Base-by-base conservation (phyloP, 2,113 vertebrate species). In the Prionailurus viverrinus region DNA sequence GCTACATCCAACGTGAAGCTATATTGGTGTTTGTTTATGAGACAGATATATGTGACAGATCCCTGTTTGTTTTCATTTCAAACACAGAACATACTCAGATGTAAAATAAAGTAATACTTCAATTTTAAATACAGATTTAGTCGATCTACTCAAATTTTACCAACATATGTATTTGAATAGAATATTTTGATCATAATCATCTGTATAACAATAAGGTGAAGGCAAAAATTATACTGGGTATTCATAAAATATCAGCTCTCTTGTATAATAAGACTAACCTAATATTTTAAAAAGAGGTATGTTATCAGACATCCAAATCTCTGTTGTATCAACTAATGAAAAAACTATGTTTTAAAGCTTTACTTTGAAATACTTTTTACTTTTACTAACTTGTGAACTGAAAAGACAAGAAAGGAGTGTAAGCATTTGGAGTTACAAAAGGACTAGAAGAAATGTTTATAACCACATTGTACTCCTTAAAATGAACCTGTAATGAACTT, bases 231-330 rank as follows among this genome's bases (percentile, higher is more conserved):
- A 36, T 78, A 88, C 18, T 93, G 27, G 2, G 29, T 51, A 4
- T 94, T 94, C 36, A n/a, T 84, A 76, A 95, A 86, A 89, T 69
- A 36, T 95, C 33, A 21, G 2, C 13, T 78, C 94, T 83, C n/a
- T 58, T 55, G 1, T 89, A 6, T 27, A 92, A 69, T 53, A 91
- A 84, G 76, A 79, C 66, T 86, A 81, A n/a, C 19, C 18, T 89
- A 65, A 31, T n/a, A 71, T 83, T 96, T 84, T 90, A 3, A 15
- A 66, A 95, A 33, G 21, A 48, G 16, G 0, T 48, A 61, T 78
- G n/a, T 74, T 89, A 53, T 79, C 74, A 92, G 84, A 87, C 10
- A 69, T 51, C 2, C 7, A 78, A 80, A 76, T 51, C 31, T 39
- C 12, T 90, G 18, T 41, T 45, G 94, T 68, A 8, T 41, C 27